Percentiles rank a stretch among this genome's conserved stretches.
Evolutionary conservation across 1,140 invertebrate species (phyloP).

Genomic region (Heliconius himera): DNA sequence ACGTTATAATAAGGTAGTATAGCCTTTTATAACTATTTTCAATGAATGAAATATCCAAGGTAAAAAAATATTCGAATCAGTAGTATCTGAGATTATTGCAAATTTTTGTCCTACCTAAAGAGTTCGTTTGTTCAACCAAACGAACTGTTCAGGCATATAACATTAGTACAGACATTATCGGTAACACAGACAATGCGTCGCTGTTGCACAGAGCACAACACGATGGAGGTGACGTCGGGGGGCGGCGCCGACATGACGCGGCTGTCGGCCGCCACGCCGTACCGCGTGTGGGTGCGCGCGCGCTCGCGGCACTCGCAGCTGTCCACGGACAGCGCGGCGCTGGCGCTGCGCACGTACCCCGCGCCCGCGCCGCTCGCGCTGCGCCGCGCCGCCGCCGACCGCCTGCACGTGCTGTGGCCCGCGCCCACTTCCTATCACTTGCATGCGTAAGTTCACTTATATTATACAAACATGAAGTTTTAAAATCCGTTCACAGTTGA

Average conservation of each 20-base stretch:
- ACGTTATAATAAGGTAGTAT: no score
- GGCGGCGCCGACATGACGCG: conserved; percentile 65
- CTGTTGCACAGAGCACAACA: conserved; percentile 64
- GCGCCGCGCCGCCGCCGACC: conserved; percentile 80
- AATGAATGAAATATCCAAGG: no score
- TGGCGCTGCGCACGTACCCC: conserved; percentile 86
- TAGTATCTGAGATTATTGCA: no score
- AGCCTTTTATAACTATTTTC: no score
- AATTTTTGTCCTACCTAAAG: no score
- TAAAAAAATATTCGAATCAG: no score
- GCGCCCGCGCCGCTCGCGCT: conserved; percentile 85
- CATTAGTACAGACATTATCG: no score
- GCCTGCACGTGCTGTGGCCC: conserved; percentile 85
- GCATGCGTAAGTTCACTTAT: conserved; percentile 48
- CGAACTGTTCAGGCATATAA: no score
- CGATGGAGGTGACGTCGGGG: conserved; percentile 67
- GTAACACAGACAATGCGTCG: no score
- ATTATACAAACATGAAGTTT: no score
- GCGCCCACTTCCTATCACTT: conserved; percentile 67
- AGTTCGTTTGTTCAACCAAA: no score
- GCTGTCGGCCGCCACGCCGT: conserved; percentile 83
- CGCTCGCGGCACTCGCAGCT: conserved; percentile 86
- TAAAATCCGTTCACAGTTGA: no score
- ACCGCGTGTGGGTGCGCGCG: conserved; percentile 86
- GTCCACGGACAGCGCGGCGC: conserved; percentile 84